These are phyloP conservation scores for Nestor notabilis DNA, from an alignment of 2,113 vertebrate genomes.

Conservation along the genomic window DNA sequence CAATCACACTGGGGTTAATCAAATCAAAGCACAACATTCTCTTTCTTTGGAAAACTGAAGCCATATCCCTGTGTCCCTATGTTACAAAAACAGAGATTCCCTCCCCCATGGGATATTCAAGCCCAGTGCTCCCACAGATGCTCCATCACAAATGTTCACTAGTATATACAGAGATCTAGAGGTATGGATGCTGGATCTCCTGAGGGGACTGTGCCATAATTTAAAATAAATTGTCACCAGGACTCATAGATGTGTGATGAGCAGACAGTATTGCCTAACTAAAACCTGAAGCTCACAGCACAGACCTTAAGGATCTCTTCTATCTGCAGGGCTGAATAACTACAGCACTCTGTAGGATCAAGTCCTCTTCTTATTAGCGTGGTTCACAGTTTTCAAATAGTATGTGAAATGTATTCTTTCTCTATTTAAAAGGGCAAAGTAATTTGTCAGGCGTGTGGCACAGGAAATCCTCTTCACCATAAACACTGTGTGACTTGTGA, in stretches of 20 bases:
- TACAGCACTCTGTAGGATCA: not conserved
- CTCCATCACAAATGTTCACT: not conserved
- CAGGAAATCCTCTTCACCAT: conserved; percentile 82
- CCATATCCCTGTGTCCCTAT: not conserved
- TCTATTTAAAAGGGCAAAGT: conserved; percentile 79
- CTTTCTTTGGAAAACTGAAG: not conserved
- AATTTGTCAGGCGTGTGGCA: conserved; percentile 82
- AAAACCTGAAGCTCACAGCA: not conserved
- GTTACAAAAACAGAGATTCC: not conserved
- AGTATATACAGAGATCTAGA: not conserved
- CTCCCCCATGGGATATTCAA: not conserved
- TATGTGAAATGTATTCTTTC: not conserved
- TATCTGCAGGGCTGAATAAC: not conserved
- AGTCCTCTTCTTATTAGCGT: not conserved
- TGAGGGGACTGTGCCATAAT: not conserved
- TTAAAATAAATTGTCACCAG: not conserved
- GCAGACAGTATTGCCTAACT: not conserved
- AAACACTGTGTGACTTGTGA: conserved; percentile 84
- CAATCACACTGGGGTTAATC: not conserved
- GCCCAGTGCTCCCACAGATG: not conserved
- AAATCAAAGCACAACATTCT: not conserved
- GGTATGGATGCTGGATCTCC: not conserved
- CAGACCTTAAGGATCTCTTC: not conserved
- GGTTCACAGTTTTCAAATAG: not conserved
- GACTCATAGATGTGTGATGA: not conserved